Conservation (phyloP, 2,797 vertebrate species). For the Syngnathus rostellatus region DNA sequence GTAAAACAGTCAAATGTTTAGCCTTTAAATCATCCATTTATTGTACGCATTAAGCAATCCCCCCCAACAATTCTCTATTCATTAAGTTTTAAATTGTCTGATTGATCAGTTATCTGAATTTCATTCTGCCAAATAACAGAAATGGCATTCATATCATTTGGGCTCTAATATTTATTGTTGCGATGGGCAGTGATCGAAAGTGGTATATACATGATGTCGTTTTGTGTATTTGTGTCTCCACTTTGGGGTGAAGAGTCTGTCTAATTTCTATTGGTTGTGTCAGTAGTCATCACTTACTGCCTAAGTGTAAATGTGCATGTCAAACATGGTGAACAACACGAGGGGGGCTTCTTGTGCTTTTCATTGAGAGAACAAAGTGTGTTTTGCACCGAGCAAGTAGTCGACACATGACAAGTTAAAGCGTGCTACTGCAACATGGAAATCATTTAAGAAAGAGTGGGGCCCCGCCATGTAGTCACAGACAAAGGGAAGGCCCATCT, state of each 20-base stretch:
- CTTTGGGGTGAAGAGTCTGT: background rate
- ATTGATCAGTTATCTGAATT: too few relatives aligned
- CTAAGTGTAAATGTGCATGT: background rate
- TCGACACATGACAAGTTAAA: conserved; percentile 1
- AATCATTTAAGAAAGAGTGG: background rate
- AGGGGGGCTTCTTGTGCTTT: conserved; percentile 5
- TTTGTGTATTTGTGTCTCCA: background rate
- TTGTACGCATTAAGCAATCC: too few relatives aligned
- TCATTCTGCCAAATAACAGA: too few relatives aligned
- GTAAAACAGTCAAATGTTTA: too few relatives aligned
- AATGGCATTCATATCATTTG: too few relatives aligned
- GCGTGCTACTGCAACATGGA: conserved; percentile 1
- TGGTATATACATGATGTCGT: background rate
- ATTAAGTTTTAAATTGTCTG: too few relatives aligned
- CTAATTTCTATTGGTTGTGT: background rate
- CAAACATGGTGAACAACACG: background rate
- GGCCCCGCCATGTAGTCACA: too few relatives aligned
- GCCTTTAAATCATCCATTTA: too few relatives aligned
- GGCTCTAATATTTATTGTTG: background rate
- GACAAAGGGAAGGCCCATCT: background rate
- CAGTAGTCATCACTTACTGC: background rate
- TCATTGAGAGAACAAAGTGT: background rate
- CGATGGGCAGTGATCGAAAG: background rate
- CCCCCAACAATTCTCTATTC: too few relatives aligned
- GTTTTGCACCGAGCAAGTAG: background rate